Base-by-base conservation (phyloP, 1,140 invertebrate species). In the Ostrea denselamellosa region DNA sequence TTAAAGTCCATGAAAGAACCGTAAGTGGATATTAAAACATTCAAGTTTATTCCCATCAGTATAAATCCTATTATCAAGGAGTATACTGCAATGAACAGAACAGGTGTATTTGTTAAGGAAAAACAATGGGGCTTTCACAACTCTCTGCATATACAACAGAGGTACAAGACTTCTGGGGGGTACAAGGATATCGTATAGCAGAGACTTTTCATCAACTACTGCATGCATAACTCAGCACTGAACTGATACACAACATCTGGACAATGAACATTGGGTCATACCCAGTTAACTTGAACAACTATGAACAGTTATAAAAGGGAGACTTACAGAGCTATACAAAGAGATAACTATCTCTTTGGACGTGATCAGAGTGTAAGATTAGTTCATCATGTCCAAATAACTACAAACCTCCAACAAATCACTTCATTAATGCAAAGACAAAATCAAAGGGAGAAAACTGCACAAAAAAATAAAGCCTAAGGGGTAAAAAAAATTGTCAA, bases 241-340 rank as follows among this genome's bases (percentile, higher is more conserved):
- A 71, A 71, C 28, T 71, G 25, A 71, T 71, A 71, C 68, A 71
- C 68, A 71, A 71, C 68, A 71, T 71, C 68, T 71, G 68, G 68
- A 8, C 7, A 10, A 34, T 9, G 68, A 71, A 8, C 68, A 71
- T 34, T 34, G 28, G 68, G n/a, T 71, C n/a, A 28, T 71, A 71
- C 68, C 68, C 68, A 71, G 58, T 14, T 62, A 62, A 44, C 34
- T 44, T 12, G 68, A 25, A 71, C 65, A 68, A 22, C 25, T 71
- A 71, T 28, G 12, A 71, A 71, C 68, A 71, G 68, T 28, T 71
- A 71, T 34, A 28, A 5, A n/a, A 71, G 65, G 8, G 68, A 22
- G 8, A 12, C 68, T 28, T 71, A 22, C 25, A 28, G 28, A 8
- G n/a, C n/a, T n/a, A n/a, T 8, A 71, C 68, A 34, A 71, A 71